Base-by-base conservation (phyloP, 2,888 invertebrate genomes). In the Boloria selene region DNA sequence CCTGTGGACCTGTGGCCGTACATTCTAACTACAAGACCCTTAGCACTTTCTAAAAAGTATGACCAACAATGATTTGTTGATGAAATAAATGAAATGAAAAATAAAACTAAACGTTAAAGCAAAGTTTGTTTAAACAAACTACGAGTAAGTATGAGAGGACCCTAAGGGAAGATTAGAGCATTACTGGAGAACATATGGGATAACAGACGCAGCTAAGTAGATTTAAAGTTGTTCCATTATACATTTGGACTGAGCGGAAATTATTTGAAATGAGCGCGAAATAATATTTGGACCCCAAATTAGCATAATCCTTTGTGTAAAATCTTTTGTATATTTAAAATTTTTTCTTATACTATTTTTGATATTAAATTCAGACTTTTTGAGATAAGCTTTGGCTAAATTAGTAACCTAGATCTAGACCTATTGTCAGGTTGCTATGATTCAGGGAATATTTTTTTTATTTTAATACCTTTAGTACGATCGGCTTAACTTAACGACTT, bases 261-360 rank as follows among this genome's bases (percentile, higher is more conserved):
- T 88, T 84, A 85, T 88, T 88, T 84, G 81, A 81, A 87, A 88
- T 80, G 85, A 80, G 80, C 81, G 76, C 79, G 79, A 86, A 87
- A 87, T 38, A 38, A 38, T 86, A 86, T 88, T 86, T 83, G 79
- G 79, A 72, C 81, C 79, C 73, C 73, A 77, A 82, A 88, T 89
- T 87, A 87, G 77, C 85, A 87, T 90, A 88, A 89, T 86, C 88
- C 85, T 76, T 69, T 73, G 74, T 78, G 76, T 65, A 71, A 72
- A 72, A 63, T 66, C 69, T 64, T 64, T 70, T 68, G 68, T 70
- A 70, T 71, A 52, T 53, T 42, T 7, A 50, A 50, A 51, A 45
- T 56, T 56, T 56, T 44, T 22, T 22, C 16, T 16, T 45, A 45
- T n/a, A 45, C 26, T 22, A 22, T 56, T 26, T 45, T 56, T 44